Conservation (phyloP, 2,888 invertebrate genomes). For the Erebia aethiops region DNA sequence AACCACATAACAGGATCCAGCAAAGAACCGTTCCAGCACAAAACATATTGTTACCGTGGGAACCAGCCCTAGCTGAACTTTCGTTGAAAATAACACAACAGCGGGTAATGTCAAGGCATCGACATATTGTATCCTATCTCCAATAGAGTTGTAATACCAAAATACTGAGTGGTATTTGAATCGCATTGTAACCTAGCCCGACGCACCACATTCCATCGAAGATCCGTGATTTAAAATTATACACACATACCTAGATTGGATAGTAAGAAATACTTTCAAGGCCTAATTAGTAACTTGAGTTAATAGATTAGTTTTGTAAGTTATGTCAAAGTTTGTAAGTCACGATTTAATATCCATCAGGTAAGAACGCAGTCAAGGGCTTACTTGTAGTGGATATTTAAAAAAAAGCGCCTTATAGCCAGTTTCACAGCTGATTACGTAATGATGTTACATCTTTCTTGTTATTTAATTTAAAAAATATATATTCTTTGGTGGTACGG, state of each 20-base stretch:
- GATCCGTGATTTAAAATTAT: neutral
- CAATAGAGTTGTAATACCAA: conserved; percentile 41
- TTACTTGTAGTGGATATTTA: too few species aligned
- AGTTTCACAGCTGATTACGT: too few species aligned
- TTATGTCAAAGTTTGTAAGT: too few species aligned
- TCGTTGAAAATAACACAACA: neutral
- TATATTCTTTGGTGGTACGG: too few species aligned
- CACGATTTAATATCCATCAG: too few species aligned
- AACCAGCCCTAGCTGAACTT: neutral
- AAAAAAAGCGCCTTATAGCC: too few species aligned
- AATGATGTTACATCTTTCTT: too few species aligned
- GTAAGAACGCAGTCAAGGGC: too few species aligned
- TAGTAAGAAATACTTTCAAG: neutral
- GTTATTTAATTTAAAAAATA: too few species aligned
- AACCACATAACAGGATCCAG: too few species aligned
- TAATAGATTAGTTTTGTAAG: neutral
- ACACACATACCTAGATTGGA: neutral
- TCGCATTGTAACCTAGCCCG: conserved; percentile 4
- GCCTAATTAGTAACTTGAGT: neutral
- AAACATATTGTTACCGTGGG: too few species aligned
- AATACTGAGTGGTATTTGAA: neutral
- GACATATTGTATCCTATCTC: conserved; percentile 53
- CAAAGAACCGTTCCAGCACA: too few species aligned
- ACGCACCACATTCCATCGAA: conserved; percentile 12
- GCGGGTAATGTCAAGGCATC: conserved; percentile 62